Evolutionary conservation across 23 tunicate species (phyloP).

Genomic region (Styela plicata): DNA sequence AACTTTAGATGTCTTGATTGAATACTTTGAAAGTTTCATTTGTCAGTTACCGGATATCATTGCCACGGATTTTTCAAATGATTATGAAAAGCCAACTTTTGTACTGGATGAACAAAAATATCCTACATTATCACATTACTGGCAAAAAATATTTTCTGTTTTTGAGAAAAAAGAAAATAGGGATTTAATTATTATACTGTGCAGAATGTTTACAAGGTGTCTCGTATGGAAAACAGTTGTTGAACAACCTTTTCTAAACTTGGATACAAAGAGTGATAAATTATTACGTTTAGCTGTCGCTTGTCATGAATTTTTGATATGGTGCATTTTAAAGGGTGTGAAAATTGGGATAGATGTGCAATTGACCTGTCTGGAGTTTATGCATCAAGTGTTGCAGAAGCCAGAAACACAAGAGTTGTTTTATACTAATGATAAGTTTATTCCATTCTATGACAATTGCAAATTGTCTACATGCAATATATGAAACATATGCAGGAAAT

Average conservation of each 20-base stretch:
- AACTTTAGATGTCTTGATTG: not conserved
- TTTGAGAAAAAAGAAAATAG: not conserved
- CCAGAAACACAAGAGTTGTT: constrained; percentile 11
- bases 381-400: constrained; percentile 35
- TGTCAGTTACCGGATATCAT: not conserved
- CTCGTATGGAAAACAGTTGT: constrained; percentile 3
- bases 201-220: constrained; percentile 21
- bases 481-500: not conserved
- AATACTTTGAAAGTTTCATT: not conserved
- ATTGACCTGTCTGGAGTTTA: constrained; percentile 33
- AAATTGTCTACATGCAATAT: not conserved
- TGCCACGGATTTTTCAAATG: not conserved
- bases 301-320: not conserved
- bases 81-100: constrained; percentile 7
- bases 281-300: not conserved
- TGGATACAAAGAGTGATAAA: not conserved
- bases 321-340: not conserved
- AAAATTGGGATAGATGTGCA: not conserved
- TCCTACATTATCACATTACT: constrained; percentile 8
- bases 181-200: not conserved
- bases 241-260: not conserved
- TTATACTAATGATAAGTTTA: not conserved
- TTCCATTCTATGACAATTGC: not conserved
- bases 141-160: constrained; percentile 5
- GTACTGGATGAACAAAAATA: not conserved